Percentiles rank a stretch among this genome's conserved stretches.
Conservation (phyloP, 2,888 invertebrate genomes). For the Ectemnius cavifrons region DNA sequence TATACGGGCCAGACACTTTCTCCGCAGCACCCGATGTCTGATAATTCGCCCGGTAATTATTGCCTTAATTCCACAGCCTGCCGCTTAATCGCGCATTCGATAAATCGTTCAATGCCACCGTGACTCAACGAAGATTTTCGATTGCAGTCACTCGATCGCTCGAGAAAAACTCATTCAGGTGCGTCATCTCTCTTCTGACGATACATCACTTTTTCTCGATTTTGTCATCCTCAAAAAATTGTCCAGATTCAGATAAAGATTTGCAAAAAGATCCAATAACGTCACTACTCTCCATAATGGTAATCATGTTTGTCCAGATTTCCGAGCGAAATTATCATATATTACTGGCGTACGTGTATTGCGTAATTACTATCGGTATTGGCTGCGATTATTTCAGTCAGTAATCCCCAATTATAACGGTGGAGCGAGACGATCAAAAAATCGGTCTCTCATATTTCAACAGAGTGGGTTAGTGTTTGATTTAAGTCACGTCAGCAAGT, state of each 20-base stretch:
- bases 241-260: no score
- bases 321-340: constrained; percentile 45
- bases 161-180: no score
- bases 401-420: constrained; percentile 47
- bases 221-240: no score
- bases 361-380: constrained; percentile 53
- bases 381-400: constrained; percentile 33
- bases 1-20: constrained; percentile 20
- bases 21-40: not conserved
- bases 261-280: no score
- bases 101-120: constrained; percentile 37
- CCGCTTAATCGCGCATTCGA: constrained; percentile 19
- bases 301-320: constrained; percentile 51
- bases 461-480: no score
- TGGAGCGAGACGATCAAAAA: not conserved
- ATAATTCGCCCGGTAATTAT: constrained; percentile 37
- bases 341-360: constrained; percentile 45
- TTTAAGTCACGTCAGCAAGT: no score
- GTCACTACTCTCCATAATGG: constrained; percentile 12
- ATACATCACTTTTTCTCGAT: no score
- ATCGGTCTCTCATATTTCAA: not conserved
- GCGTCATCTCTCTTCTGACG: no score
- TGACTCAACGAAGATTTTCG: constrained; percentile 3
- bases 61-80: constrained; percentile 16
- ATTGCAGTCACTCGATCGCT: no score